These are phyloP conservation scores for Chiroxiphia lanceolata DNA, from an alignment of 2,797 vertebrate genomes.

Conservation along the genomic window DNA sequence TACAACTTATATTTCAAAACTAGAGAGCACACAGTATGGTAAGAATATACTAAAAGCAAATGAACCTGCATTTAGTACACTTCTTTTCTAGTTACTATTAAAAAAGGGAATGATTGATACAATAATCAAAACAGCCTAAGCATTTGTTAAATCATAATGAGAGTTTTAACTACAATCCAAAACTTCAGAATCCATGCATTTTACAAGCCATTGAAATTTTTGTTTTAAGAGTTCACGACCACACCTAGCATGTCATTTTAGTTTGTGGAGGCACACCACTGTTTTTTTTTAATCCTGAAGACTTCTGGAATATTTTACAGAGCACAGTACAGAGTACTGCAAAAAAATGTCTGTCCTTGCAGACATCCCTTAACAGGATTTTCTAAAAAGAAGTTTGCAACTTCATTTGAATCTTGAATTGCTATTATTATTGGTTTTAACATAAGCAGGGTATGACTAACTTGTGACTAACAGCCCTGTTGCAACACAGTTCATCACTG, in stretches of 20 bases:
- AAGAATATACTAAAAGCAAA: not conserved
- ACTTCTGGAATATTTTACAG: not conserved
- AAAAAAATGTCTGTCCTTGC: not conserved
- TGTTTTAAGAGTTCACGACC: not conserved
- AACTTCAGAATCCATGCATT: not conserved
- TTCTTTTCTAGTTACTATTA: not conserved
- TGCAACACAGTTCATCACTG: not conserved
- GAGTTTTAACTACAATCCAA: not conserved
- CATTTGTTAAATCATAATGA: not conserved
- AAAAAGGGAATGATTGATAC: not conserved
- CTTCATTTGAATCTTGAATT: not conserved
- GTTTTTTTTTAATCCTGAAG: not conserved
- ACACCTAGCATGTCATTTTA: not conserved
- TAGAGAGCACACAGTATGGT: not conserved
- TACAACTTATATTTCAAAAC: not conserved
- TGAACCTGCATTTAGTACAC: not conserved
- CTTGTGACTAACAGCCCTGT: not conserved
- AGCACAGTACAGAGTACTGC: not conserved
- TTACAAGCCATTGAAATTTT: not conserved
- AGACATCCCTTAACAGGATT: not conserved
- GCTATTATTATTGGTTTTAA: not conserved
- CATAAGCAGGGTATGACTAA: slow-evolving; percentile 1
- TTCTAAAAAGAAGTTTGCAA: not conserved
- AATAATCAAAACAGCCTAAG: not conserved
- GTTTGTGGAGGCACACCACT: not conserved